Evolutionary conservation across 92 coral and sea anemone genomes (phyloP).

Genomic region (Siderastrea siderea): DNA sequence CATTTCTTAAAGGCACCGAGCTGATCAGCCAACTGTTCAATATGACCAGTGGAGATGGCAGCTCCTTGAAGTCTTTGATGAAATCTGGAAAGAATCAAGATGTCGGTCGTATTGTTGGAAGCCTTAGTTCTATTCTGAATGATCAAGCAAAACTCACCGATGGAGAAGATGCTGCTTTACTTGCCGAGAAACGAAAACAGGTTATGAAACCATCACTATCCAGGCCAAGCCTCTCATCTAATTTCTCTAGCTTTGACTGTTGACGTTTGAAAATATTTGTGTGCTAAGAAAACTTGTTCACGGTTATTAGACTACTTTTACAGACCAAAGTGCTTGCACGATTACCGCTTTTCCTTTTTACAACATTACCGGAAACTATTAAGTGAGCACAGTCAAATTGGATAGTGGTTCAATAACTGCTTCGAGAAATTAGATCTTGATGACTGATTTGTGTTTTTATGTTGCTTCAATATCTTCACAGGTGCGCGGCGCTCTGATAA

Average conservation of each 20-base stretch:
- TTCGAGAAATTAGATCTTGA: not conserved
- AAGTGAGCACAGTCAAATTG: too few relatives aligned
- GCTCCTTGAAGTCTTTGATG: constrained; percentile 44
- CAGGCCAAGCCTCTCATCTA: not conserved
- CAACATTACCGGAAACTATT: too few relatives aligned
- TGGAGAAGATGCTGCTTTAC: constrained; percentile 5
- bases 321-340: too few relatives aligned
- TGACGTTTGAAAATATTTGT: too few relatives aligned
- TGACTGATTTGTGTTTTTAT: not conserved
- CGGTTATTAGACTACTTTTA: too few relatives aligned
- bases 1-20: constrained; percentile 50
- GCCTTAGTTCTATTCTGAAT: constrained; percentile 75
- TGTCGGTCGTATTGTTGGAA: constrained; percentile 51
- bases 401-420: too few relatives aligned
- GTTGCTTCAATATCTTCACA: not conserved
- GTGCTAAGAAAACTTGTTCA: too few relatives aligned
- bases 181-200: constrained; percentile 32
- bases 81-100: constrained; percentile 76
- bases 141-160: constrained; percentile 29
- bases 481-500: constrained; percentile 67
- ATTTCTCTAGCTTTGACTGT: too few relatives aligned
- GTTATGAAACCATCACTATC: not conserved
- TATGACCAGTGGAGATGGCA: constrained; percentile 62
- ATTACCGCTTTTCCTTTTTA: too few relatives aligned
- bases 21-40: constrained; percentile 57